Evolutionary conservation across 2,888 invertebrate genomes (phyloP).

Genomic region (Ormyrus nitidulus): DNA sequence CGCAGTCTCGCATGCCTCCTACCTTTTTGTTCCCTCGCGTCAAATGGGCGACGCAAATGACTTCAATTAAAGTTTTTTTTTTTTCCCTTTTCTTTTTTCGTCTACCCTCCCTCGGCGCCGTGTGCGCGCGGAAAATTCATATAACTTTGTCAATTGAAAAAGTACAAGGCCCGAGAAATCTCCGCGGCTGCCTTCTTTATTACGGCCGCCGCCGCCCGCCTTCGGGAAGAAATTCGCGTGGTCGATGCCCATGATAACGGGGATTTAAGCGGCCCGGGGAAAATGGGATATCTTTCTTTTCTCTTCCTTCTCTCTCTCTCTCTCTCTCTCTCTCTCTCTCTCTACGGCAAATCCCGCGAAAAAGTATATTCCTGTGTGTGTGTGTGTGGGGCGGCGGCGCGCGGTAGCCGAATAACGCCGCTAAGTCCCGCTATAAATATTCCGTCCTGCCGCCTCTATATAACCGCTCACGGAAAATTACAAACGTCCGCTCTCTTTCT

Average conservation of each 20-base stretch:
- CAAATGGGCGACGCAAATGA: neutral
- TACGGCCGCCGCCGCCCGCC: neutral
- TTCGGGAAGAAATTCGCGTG: conserved; percentile 34
- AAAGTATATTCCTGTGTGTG: conserved; percentile 30
- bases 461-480: conserved; percentile 30
- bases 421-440: conserved; percentile 50
- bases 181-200: too few relatives aligned
- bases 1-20: too few relatives aligned
- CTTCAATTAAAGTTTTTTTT: conserved; percentile 30
- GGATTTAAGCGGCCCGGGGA: conserved; percentile 9
- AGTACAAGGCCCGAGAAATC: neutral
- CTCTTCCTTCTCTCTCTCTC: neutral
- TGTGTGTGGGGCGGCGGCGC: neutral
- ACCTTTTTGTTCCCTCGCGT: neutral
- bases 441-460: neutral
- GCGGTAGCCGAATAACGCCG: neutral
- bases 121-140: conserved; percentile 19
- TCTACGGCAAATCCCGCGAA: conserved; percentile 15
- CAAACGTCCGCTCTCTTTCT: conserved; percentile 4
- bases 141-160: conserved; percentile 32
- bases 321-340: too few relatives aligned
- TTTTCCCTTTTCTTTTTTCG: neutral
- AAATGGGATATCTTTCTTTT: conserved; percentile 30
- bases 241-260: conserved; percentile 45
- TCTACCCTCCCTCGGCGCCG: too few relatives aligned